Conservation (phyloP, 1,140 invertebrate species). For the Protaetia brevitarsis region DNA sequence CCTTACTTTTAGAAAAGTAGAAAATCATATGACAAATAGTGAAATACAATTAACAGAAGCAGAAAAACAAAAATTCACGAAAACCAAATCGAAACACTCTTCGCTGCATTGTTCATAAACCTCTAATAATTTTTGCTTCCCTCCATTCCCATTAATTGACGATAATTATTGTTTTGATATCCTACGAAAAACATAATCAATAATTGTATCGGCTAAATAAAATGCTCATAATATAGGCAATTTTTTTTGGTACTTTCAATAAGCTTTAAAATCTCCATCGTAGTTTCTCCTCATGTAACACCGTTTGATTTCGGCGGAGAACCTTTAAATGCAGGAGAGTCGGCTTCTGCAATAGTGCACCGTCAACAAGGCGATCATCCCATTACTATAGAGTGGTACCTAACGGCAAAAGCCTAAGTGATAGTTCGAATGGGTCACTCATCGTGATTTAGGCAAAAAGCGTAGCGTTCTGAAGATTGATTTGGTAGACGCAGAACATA, state of each 20-base stretch:
- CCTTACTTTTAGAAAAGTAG: too few species aligned
- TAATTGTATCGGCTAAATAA: too few species aligned
- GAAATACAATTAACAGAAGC: too few species aligned
- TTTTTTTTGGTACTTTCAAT: conserved; percentile 55
- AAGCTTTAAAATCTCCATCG: conserved; percentile 36
- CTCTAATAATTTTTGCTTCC: too few species aligned
- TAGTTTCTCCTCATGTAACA: conserved; percentile 65
- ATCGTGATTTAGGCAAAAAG: conserved; percentile 47
- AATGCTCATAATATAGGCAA: neutral
- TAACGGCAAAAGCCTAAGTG: conserved; percentile 50
- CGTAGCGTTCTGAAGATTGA: conserved; percentile 58
- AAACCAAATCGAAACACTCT: too few species aligned
- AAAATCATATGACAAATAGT: too few species aligned
- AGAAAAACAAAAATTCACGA: too few species aligned
- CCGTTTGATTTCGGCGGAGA: conserved; percentile 56
- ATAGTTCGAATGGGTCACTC: conserved; percentile 45
- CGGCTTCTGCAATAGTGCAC: conserved; percentile 63
- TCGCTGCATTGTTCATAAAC: too few species aligned
- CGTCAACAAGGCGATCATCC: conserved; percentile 69
- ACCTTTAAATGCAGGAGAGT: conserved; percentile 62
- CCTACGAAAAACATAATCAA: too few species aligned
- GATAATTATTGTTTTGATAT: too few species aligned
- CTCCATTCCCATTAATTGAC: too few species aligned
- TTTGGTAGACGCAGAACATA: conserved; percentile 54
- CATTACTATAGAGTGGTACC: conserved; percentile 61